These are phyloP conservation scores for Synergus umbraculus DNA, from an alignment of 2,888 invertebrate species.

Conservation along the genomic window DNA sequence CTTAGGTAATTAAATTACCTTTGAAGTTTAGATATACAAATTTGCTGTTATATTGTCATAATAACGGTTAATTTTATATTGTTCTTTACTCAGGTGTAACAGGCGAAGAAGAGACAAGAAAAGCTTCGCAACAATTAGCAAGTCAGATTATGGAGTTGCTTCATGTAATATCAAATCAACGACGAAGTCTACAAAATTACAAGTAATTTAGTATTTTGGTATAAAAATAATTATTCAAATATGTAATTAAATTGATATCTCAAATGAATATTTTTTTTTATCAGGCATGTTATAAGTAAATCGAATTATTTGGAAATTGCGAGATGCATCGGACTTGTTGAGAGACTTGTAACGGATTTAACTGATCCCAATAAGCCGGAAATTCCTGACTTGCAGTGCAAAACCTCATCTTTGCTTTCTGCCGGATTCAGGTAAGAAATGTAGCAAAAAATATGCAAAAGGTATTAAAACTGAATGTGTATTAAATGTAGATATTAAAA, in stretches of 20 bases:
- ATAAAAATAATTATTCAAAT: neutral
- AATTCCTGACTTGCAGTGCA: conserved; percentile 80
- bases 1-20: conserved; percentile 58
- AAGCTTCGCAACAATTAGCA: conserved; percentile 72
- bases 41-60: neutral
- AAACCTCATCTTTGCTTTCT: conserved; percentile 81
- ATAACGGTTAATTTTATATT: conserved; percentile 1
- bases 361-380: conserved; percentile 81
- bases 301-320: conserved; percentile 78
- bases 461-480: too few relatives aligned
- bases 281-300: conserved; percentile 78
- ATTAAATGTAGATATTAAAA: neutral
- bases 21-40: neutral
- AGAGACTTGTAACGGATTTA: conserved; percentile 81
- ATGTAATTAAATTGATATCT: neutral
- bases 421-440: conserved; percentile 82
- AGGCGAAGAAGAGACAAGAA: conserved; percentile 61
- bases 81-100: conserved; percentile 58
- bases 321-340: conserved; percentile 80
- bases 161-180: conserved; percentile 73
- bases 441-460: neutral
- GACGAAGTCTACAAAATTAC: conserved; percentile 76
- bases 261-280: conserved; percentile 52
- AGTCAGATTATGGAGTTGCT: conserved; percentile 73
- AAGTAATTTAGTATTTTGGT: conserved; percentile 65